Evolutionary conservation across 2,888 invertebrate species (phyloP), one percentile per base, ranked within the genome.

Genomic region (Caenorhabditis panamensis): DNA sequence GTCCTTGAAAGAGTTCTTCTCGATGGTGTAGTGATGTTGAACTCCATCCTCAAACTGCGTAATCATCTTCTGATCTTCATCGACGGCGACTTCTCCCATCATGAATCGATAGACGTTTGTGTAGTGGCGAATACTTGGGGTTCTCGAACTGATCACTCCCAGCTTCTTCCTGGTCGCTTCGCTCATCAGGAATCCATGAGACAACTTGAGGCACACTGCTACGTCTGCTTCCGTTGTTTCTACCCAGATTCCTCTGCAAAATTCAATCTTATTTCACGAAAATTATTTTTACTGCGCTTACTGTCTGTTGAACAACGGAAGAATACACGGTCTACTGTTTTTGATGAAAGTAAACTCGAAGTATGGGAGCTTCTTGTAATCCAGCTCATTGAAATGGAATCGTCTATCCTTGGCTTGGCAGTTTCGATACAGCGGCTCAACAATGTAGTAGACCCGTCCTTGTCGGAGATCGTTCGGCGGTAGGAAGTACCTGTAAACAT

Each of bases 391-490:
- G 18, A 75, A 13, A 11, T 37, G 20, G 36, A 18, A 66, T 1
- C 24, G 18, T 1, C 44, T 9, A 1, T 53, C 16, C 20, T 75
- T 75, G 13, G 66, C 51, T 0, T 24, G 2, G 0, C 28, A 1
- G 16, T 8, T 26, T 2, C 54, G 41, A 36, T 44, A 66, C 16
- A 37, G 16, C 13, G 75, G 75, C 16, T 59, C 51, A 2, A 41
- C 75, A 2, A 59, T n/a, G 22, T 75, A 75, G 36, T 75, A 75
- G n/a, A 75, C 2, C 9, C 75, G 59, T 8, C 75, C 75, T 2
- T 2, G 24, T 11, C 66, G 59, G 13, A 75, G 53, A 31, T 75
- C 75, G 0, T 22, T 3, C 0, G 13, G 37, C n/a, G 26, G 26
- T 9, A 73, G 26, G n/a, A 59, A 73, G 59, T 28, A 72, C n/a